phyloP scores from a whole-genome alignment of 2,888 invertebrate species.

The Nemurella pictetii region DNA sequence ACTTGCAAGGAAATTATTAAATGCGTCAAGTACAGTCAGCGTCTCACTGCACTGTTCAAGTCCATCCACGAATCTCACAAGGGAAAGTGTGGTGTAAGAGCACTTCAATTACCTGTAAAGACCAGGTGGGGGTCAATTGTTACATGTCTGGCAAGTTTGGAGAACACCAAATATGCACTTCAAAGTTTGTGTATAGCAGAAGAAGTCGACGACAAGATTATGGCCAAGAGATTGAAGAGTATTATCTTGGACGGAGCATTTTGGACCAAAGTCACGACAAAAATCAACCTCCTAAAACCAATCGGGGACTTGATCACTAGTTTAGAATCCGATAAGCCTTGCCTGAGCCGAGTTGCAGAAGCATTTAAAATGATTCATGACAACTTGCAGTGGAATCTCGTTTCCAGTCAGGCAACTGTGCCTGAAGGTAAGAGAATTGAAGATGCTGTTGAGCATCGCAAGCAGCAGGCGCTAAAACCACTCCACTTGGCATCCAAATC shows the following conservation, averaged over 20 bases:
- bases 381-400: constrained; percentile 42
- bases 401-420: background rate
- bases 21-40: constrained; percentile 44
- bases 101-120: constrained; percentile 41
- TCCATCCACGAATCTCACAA: background rate
- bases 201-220: constrained; percentile 33
- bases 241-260: constrained; percentile 41
- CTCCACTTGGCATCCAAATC: constrained; percentile 45
- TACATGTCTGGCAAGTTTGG: constrained; percentile 43
- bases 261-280: constrained; percentile 41
- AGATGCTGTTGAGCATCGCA: constrained; percentile 40
- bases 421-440: constrained; percentile 37
- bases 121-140: constrained; percentile 44
- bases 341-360: constrained; percentile 43
- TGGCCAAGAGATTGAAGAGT: constrained; percentile 1
- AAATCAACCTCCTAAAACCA: constrained; percentile 41
- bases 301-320: constrained; percentile 42
- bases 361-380: constrained; percentile 43
- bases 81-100: background rate
- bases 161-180: constrained; percentile 43
- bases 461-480: constrained; percentile 41
- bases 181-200: constrained; percentile 43
- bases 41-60: constrained; percentile 33
- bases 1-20: constrained; percentile 43
- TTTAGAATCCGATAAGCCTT: constrained; percentile 43